Percentiles rank a stretch among this genome's conserved stretches.
Conservation (phyloP, 2,113 vertebrate species). For the Archocentrus centrarchus region DNA sequence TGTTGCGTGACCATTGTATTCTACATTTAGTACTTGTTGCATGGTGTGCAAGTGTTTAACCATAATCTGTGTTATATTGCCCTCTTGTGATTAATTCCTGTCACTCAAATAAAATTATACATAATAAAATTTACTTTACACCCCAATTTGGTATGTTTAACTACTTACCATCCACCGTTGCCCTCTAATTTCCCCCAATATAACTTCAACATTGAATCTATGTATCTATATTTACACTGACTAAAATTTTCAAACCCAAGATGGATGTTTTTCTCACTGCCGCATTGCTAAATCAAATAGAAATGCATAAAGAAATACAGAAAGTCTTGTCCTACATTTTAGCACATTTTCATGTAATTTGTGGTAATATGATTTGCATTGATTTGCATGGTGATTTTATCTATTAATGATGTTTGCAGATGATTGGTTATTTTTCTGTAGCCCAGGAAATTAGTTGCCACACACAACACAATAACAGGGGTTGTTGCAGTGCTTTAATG, state of each 20-base stretch:
- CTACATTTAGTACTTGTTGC: background rate
- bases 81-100: conserved; percentile 51
- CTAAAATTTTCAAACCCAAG: background rate
- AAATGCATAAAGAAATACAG: no score
- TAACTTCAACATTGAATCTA: background rate
- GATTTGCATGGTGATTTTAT: no score
- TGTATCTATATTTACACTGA: background rate
- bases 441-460: no score
- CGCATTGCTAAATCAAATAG: no score
- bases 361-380: no score
- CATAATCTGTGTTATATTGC: conserved; percentile 34
- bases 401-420: no score
- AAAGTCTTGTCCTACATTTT: no score
- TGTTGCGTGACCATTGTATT: background rate
- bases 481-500: no score
- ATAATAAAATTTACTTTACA: no score
- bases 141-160: background rate
- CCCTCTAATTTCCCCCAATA: background rate
- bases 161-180: background rate
- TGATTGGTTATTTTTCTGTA: no score
- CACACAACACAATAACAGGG: no score
- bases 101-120: background rate
- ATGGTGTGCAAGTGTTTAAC: background rate
- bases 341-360: no score
- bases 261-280: background rate